A percentile compares a stretch with the other conserved stretches of the same genome.
Conservation (phyloP, 2,113 vertebrate genomes). For the Clinocottus analis region DNA sequence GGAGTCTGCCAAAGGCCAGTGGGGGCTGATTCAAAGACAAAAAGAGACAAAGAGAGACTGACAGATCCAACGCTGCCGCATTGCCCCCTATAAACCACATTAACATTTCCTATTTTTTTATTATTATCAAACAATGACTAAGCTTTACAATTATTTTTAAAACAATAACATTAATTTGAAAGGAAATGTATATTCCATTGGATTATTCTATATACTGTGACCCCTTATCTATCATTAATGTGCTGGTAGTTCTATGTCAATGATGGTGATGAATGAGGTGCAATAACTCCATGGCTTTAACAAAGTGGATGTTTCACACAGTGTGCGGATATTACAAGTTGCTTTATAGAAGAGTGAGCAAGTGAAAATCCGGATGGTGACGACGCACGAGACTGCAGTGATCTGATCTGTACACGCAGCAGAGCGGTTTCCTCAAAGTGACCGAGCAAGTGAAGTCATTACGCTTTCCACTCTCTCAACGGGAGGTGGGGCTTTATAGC, state of each 20-base stretch:
- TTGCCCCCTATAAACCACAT: constrained; percentile 25
- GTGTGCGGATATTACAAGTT: neutral
- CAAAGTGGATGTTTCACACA: neutral
- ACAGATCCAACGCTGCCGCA: constrained; percentile 52
- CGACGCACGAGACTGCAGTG: neutral
- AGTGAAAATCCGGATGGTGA: neutral
- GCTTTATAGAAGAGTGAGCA: neutral
- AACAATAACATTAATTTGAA: neutral
- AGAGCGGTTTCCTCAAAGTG: constrained; percentile 36
- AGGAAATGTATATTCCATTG: neutral
- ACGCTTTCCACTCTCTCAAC: constrained; percentile 75
- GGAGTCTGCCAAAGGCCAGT: constrained; percentile 58
- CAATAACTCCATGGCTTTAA: neutral
- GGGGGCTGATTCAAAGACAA: constrained; percentile 54
- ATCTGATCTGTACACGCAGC: constrained; percentile 3
- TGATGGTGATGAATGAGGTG: neutral
- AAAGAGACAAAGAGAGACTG: constrained; percentile 59
- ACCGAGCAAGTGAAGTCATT: constrained; percentile 75
- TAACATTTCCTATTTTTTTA: neutral
- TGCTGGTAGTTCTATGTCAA: neutral
- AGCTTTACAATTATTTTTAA: neutral
- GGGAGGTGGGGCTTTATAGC: constrained; percentile 81
- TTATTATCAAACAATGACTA: neutral
- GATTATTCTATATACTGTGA: neutral
- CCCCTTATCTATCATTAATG: neutral